phyloP scores from a whole-genome alignment of 1,140 invertebrate species.

The Heliconius nattereri region DNA sequence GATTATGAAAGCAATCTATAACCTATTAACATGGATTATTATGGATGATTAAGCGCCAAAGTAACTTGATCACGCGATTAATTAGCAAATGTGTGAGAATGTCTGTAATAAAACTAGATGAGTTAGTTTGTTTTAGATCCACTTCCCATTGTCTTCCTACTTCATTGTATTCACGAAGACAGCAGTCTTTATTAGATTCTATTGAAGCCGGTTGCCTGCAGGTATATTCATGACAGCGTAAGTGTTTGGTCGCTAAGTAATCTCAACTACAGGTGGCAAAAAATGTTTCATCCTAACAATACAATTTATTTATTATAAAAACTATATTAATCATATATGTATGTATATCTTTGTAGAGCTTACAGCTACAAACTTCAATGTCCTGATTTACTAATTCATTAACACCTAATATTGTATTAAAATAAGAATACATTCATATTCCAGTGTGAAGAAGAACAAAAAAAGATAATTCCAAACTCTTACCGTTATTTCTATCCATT shows the following conservation, averaged over 20 bases:
- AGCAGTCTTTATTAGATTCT: conserved; percentile 40
- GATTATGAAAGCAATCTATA: not conserved
- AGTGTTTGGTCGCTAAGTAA: conserved; percentile 29
- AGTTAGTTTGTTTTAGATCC: conserved; percentile 48
- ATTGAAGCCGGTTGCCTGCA: conserved; percentile 13
- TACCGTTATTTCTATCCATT: not conserved
- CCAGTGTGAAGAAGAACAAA: not conserved
- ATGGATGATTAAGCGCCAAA: conserved; percentile 50
- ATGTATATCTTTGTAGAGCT: not conserved
- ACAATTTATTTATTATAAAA: conserved; percentile 5
- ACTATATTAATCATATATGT: not conserved
- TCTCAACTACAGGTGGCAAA: conserved; percentile 12
- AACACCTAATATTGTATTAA: not conserved
- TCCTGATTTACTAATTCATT: not conserved
- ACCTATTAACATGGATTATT: conserved; percentile 50
- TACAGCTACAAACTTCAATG: not conserved
- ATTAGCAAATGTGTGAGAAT: conserved; percentile 68
- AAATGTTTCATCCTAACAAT: conserved; percentile 19
- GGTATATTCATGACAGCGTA: conserved; percentile 30
- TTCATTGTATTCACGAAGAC: conserved; percentile 46
- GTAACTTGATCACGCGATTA: conserved; percentile 59
- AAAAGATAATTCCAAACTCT: not conserved
- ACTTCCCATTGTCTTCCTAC: conserved; percentile 39
- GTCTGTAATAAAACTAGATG: conserved; percentile 46
- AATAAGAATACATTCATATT: not conserved